Evolutionary conservation across 2,797 vertebrate genomes (phyloP).

Genomic region (Leptoclinus maculatus): DNA sequence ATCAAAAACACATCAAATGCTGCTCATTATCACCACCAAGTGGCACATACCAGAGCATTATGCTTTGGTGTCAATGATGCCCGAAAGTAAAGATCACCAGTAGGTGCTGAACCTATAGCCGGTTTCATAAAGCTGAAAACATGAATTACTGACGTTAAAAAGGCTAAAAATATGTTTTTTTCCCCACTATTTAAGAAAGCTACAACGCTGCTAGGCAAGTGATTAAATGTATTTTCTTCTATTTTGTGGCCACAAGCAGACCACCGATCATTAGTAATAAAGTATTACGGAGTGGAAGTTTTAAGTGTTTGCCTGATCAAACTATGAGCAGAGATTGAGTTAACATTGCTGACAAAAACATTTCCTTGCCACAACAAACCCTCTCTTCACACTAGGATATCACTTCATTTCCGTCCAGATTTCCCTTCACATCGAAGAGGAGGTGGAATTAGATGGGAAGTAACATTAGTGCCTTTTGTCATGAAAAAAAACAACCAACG

Average conservation of each 20-base stretch:
- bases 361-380: constrained; percentile 43
- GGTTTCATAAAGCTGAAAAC: background rate
- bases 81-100: background rate
- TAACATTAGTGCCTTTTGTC: background rate
- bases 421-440: constrained; percentile 6
- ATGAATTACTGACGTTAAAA: background rate
- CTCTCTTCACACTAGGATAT: background rate
- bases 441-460: background rate
- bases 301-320: background rate
- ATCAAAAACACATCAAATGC: constrained; percentile 19
- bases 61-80: background rate
- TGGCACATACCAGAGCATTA: constrained; percentile 64
- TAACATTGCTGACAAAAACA: constrained; percentile 25
- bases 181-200: background rate
- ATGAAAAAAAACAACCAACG: background rate
- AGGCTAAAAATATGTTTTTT: background rate
- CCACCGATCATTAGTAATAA: background rate
- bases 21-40: constrained; percentile 65
- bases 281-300: background rate
- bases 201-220: background rate
- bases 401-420: constrained; percentile 21
- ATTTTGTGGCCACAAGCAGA: background rate
- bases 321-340: background rate
- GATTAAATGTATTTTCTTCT: background rate
- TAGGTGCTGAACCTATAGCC: background rate